Base-by-base conservation (phyloP, 2,888 invertebrate species). In the Dascillus cervinus region DNA sequence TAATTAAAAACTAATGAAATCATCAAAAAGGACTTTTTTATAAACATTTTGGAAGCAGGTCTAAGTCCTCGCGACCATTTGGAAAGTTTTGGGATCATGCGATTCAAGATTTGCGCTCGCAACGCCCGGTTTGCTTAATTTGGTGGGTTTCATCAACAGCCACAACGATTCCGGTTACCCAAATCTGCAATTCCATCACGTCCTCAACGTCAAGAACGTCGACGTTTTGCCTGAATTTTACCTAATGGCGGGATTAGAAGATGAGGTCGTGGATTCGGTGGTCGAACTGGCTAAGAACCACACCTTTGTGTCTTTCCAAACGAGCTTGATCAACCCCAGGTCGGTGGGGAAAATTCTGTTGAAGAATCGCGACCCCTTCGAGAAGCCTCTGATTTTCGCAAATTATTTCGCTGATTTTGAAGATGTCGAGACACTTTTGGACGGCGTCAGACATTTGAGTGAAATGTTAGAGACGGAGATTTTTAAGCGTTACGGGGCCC, bases 361-460 rank as follows among this genome's bases (percentile, higher is more conserved):
- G 2, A 72, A 68, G 44, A 79, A 82, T 26, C 66, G 67, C 0
- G 72, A 86, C 56, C 83, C 90, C 0, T 67, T 71, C 31, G 71
- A 79, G 0, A 77, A 83, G 43, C 90, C 94, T 0, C 60, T 77
- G n/a, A 88, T 96, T 37, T 81, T 85, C 60, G 85, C 95, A 0
- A 91, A 92, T 60, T 95, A 95, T 59, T 82, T 79, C 50, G 63
- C 73, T 0, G 73, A 86, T 50, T n/a, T n/a, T n/a, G n/a, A n/a
- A n/a, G 39, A 82, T 48, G 37, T 73, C 1, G 52, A 66, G 11
- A 67, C 65, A 3, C 61, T 75, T 2, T 59, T 71, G 29, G 53
- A 69, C 11, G 72, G 70, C 4, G 66, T 73, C 9, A 65, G 62
- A 27, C 63, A 64, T 22, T 40, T 63, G 8, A 46, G 59, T 8